A percentile compares a stretch with the other conserved stretches of the same genome.
Conservation (phyloP, 1,140 invertebrate species). For the Ceratina australensis region DNA sequence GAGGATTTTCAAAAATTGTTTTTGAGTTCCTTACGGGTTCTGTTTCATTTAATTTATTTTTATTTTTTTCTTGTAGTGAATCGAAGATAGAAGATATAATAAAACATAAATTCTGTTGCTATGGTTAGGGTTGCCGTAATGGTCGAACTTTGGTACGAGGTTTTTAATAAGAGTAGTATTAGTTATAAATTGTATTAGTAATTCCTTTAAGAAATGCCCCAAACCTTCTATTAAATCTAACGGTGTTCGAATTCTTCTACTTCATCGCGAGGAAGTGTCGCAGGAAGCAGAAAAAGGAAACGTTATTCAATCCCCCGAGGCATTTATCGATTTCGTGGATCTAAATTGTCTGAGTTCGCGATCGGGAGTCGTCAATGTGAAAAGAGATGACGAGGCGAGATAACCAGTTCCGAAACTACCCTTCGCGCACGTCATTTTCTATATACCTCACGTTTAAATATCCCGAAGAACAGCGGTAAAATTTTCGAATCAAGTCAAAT, state of each 20-base stretch:
- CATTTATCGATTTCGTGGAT: constrained; percentile 18
- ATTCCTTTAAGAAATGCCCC: background rate
- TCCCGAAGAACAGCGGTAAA: constrained; percentile 8
- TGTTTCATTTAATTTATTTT: too few species aligned
- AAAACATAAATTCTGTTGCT: too few species aligned
- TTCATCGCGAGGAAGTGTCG: constrained; percentile 10
- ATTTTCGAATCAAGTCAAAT: constrained; percentile 36
- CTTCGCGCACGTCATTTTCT: background rate
- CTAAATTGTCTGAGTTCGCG: constrained; percentile 16
- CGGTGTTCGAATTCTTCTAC: background rate
- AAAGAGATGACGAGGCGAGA: background rate
- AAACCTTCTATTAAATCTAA: background rate
- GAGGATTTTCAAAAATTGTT: too few species aligned
- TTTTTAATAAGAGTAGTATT: too few species aligned
- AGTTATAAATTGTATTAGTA: too few species aligned
- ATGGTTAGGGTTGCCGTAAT: too few species aligned
- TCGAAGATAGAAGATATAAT: too few species aligned
- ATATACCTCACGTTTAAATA: background rate
- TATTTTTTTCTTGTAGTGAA: too few species aligned
- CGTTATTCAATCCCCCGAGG: constrained; percentile 2
- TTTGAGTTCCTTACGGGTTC: too few species aligned
- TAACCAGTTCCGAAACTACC: background rate
- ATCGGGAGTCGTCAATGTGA: constrained; percentile 7
- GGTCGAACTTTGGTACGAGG: too few species aligned
- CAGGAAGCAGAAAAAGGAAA: background rate